Percentiles rank a stretch among this genome's conserved stretches.
phyloP scores from a whole-genome alignment of 2,888 invertebrate species.

The Amaurobius ferox region DNA sequence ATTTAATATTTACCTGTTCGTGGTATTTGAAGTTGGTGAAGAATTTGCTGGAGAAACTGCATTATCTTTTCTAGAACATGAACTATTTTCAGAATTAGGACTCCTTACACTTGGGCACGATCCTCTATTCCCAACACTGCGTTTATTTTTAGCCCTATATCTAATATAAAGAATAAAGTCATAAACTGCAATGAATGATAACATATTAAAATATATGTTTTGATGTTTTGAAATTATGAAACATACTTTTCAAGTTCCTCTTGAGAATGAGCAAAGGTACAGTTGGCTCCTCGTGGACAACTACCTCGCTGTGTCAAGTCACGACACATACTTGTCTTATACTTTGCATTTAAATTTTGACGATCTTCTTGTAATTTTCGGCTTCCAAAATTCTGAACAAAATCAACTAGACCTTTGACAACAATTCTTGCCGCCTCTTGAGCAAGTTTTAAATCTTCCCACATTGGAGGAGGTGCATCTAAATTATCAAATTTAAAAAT shows the following conservation, averaged over 20 bases:
- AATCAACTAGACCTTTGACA: conserved; percentile 86
- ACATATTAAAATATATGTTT: neutral
- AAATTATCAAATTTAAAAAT: too few relatives aligned
- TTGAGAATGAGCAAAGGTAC: conserved; percentile 94
- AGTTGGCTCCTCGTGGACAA: conserved; percentile 90
- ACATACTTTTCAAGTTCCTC: conserved; percentile 90
- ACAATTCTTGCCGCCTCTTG: conserved; percentile 80
- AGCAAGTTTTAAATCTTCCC: conserved; percentile 77
- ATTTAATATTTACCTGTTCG: neutral
- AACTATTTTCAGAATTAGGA: conserved; percentile 36
- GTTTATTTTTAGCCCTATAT: conserved; percentile 61
- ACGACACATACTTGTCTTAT: conserved; percentile 93
- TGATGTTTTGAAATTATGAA: neutral
- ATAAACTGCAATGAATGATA: too few relatives aligned
- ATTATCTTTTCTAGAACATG: conserved; percentile 23
- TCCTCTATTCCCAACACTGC: conserved; percentile 20
- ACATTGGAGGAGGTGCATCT: conserved; percentile 77
- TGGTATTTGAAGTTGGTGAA: conserved; percentile 7
- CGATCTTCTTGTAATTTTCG: conserved; percentile 78
- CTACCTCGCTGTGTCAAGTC: conserved; percentile 87
- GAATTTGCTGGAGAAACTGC: conserved; percentile 1
- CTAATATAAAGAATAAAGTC: conserved; percentile 3
- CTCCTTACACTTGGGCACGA: conserved; percentile 26
- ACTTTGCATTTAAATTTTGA: conserved; percentile 82
- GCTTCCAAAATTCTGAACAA: conserved; percentile 86